Evolutionary conservation across 2,797 vertebrate species (phyloP).

Genomic region (Lagorchestes hirsutus): DNA sequence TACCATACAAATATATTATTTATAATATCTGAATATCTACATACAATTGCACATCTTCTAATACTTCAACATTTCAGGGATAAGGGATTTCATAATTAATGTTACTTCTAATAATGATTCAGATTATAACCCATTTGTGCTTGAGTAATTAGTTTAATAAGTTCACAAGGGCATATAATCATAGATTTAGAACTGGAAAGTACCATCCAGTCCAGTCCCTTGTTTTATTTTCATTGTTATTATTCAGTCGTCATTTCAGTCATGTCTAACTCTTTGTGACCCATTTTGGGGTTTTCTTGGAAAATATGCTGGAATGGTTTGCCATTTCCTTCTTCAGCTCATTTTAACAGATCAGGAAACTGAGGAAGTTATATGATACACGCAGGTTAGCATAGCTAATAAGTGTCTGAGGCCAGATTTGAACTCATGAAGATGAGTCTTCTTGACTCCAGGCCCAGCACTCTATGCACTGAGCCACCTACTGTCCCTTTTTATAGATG

Average conservation of each 20-base stretch:
- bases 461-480: not conserved
- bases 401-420: not conserved
- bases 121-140: not conserved
- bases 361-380: not conserved
- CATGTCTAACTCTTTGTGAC: not conserved
- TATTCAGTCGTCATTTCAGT: not conserved
- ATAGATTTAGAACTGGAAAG: not conserved
- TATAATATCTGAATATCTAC: not conserved
- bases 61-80: not conserved
- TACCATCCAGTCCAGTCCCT: not conserved
- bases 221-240: not conserved
- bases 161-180: not conserved
- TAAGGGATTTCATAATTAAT: not conserved
- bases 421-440: not conserved
- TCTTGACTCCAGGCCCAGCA: not conserved
- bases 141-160: not conserved
- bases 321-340: not conserved
- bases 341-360: not conserved
- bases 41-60: not conserved
- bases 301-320: not conserved
- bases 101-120: not conserved
- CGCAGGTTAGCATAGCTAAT: not conserved
- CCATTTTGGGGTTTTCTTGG: not conserved
- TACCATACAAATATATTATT: not conserved
- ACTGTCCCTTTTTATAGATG: not conserved